A percentile compares a stretch with the other conserved stretches of the same genome.
phyloP scores from a whole-genome alignment of 2,113 vertebrate species.

The Emydocephalus ijimae region DNA sequence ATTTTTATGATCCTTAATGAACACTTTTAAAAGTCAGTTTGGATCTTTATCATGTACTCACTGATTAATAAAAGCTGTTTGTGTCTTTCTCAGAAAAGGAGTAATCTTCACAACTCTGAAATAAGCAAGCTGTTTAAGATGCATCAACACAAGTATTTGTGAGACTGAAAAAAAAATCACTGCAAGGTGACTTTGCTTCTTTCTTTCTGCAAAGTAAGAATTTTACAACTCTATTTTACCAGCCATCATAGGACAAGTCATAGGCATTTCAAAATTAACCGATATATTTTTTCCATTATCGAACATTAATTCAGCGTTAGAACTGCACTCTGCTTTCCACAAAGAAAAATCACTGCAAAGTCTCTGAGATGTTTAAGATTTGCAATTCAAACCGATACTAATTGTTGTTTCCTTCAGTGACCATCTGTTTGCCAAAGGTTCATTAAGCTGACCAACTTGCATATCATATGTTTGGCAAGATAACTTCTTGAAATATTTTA shows the following conservation, averaged over 20 bases:
- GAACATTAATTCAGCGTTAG: not conserved
- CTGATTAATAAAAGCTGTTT: not conserved
- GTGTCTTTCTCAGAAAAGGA: not conserved
- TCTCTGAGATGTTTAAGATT: conserved; percentile 20
- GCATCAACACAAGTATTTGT: not conserved
- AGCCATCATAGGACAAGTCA: not conserved
- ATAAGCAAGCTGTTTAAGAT: conserved; percentile 21
- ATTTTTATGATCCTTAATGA: conserved; percentile 43
- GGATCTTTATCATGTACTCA: not conserved
- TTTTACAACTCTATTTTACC: not conserved
- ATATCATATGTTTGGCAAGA: not conserved
- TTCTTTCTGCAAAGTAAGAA: not conserved
- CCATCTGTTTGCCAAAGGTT: not conserved
- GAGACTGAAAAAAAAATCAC: not conserved
- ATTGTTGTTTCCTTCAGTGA: not conserved
- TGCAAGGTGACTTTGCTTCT: not conserved
- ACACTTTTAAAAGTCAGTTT: not conserved
- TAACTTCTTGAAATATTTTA: conserved; percentile 1
- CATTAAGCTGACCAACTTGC: not conserved
- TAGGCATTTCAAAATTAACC: not conserved
- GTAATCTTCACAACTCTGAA: not conserved
- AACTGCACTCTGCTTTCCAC: not conserved
- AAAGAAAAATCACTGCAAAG: not conserved
- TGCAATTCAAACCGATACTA: not conserved
- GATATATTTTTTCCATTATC: not conserved